Base-by-base conservation (phyloP, 2,888 invertebrate genomes). In the Nymphalis urticae region DNA sequence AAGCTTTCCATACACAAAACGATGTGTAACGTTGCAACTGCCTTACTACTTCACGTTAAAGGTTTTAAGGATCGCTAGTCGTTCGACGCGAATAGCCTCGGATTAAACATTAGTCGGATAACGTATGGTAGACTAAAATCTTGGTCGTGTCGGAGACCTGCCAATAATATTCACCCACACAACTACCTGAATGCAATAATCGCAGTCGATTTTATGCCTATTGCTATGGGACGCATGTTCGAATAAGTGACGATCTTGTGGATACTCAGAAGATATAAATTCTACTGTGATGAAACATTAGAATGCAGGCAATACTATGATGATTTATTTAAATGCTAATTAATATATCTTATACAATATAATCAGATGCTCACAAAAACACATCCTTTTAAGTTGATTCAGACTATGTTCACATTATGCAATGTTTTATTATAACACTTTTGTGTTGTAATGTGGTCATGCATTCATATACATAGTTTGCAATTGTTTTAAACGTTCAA, bases 151-250 rank as follows among this genome's bases (percentile, higher is more conserved):
- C 84, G 82, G 82, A 81, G 83, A 85, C 85, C 85, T 88, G 88
- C 87, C 89, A 89, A 90, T 90, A 89, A 88, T 89, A 88, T 88
- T 87, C 88, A 88, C 91, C 85, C 89, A 90, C 90, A 89, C 91
- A 88, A 78, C 80, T 82, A 84, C 82, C 79, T 83, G 83, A 75
- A 80, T 81, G 85, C 83, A 86, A 85, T 87, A 85, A 85, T 86
- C 83, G 84, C 81, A 81, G 84, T 79, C 81, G 82, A 88, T 87
- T 89, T 87, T 87, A 88, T 88, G 85, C 85, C 85, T 86, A 84
- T 83, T 80, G 81, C 78, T 76, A 75, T 73, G 76, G 81, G 76
- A 79, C 79, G 58, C 54, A 56, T 61, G 24, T 24, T 13, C 79
- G 75, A 78, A 75, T 83, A 83, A 79, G 81, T 83, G 82, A 83